Evolutionary conservation across 2,888 invertebrate species (phyloP), one percentile per base, ranked within the genome.

Genomic region (Hemistola chrysoprasaria): DNA sequence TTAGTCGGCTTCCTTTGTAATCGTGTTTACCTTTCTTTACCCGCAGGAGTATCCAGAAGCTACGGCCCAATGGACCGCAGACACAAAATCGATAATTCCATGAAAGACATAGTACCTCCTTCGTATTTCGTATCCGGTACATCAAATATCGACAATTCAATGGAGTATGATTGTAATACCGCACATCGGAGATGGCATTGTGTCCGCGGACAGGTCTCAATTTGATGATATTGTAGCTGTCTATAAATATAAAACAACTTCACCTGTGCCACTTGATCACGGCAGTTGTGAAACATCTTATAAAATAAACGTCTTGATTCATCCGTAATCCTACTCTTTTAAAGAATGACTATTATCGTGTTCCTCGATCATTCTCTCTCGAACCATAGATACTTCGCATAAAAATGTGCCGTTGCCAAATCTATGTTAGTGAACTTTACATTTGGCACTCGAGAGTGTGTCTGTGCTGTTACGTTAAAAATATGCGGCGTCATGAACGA

Each of bases 351-450:
- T 53, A 46, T 47, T 50, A 49, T 57, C 56, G 61, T 40, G 55
- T 55, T 59, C 61, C 58, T 46, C 52, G 58, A 67, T 61, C 63
- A 63, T 68, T 64, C 57, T 62, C 57, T 62, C 53, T 60, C 61
- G 64, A 55, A 67, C 61, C 68, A 71, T 71, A 73, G 71, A 74
- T 74, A 76, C 70, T 71, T 65, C 63, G 67, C 72, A 79, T 83
- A 80, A 81, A 83, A 78, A 82, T 70, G 58, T 54, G 37, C 75
- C 73, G 76, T 75, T 79, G 87, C 87, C 87, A 87, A 86, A 84
- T 81, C 76, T 82, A 84, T 82, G 85, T 84, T 78, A 79, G 79
- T 84, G 85, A 87, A 85, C 86, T 86, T 86, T 87, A 81, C 80
- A 82, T 83, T 86, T 86, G 87, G 87, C 87, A 86, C 80, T 71